Evolutionary conservation across 2,797 vertebrate genomes (phyloP), one percentile per base, ranked within the genome.

Genomic region (Gymnocypris eckloni): DNA sequence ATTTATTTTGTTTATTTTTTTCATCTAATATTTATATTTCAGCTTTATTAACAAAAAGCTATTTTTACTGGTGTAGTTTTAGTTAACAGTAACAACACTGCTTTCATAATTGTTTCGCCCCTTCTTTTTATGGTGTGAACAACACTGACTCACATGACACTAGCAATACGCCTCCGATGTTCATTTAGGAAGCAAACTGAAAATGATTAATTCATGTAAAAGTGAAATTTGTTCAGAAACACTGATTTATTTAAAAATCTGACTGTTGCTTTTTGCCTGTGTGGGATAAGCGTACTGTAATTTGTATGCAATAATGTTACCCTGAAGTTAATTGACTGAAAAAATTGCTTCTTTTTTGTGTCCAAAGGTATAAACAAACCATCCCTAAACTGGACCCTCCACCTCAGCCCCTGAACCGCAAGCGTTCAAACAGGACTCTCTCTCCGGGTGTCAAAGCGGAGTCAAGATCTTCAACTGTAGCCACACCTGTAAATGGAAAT

Each of bases 361-460:
- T 50, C 28, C 18, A 12, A 93, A 97, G 95, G 91, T 91, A 67
- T 87, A 94, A 92, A 79, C 94, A 95, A 25, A 93, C 92, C 80
- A 95, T 97, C 75, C 96, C 96, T 45, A 97, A 96, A 87, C 92
- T 98, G 13, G 96, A 97, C 87, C 96, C 96, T 0, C 96, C 96
- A 0, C 96, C 96, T 0, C 95, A 96, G 0, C 93, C 95, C 6
- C 77, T 94, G 89, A 95, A 92, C 84, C 94, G 96, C 67, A 97
- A 97, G 83, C 93, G 96, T 11, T 93, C 95, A 1, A 95, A 94
- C 90, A 94, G 97, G 90, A 95, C 95, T 6, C 85, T 96, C 71
- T 96, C 95, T 2, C 94, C 95, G 0, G 94, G 94, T 64, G 93
- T 93, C n/a, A 94, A 95, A 1, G 50, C 92, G 28, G 86, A 90